Evolutionary conservation across 2,888 invertebrate genomes (phyloP).

Genomic region (Agrochola lota): DNA sequence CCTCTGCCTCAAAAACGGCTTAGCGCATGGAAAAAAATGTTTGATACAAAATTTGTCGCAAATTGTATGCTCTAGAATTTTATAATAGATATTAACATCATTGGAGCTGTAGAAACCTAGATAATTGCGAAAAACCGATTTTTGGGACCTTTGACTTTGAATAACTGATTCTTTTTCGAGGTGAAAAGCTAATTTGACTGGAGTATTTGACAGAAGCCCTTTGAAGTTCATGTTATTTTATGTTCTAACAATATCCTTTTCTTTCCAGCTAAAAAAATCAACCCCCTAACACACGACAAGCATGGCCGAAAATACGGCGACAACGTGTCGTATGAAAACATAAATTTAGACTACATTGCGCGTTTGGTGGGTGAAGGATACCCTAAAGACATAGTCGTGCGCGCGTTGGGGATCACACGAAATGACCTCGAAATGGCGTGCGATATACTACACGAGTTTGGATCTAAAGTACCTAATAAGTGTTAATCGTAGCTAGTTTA

Average conservation of each 20-base stretch:
- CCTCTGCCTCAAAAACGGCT: too few relatives aligned
- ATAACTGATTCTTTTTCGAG: too few relatives aligned
- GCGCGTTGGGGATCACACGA: slow-evolving; percentile 97
- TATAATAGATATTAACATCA: too few relatives aligned
- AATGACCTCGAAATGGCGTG: slow-evolving; percentile 99
- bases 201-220: too few relatives aligned
- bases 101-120: too few relatives aligned
- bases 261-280: slow-evolving; percentile 86
- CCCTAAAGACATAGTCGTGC: slow-evolving; percentile 96
- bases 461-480: slow-evolving; percentile 88
- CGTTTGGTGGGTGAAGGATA: slow-evolving; percentile 97
- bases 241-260: not conserved
- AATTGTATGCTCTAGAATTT: too few relatives aligned
- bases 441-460: slow-evolving; percentile 97
- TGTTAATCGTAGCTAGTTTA: slow-evolving; percentile 74
- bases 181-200: too few relatives aligned
- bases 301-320: slow-evolving; percentile 87
- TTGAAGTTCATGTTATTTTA: too few relatives aligned
- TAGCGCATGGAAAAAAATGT: too few relatives aligned
- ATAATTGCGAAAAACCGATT: too few relatives aligned
- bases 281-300: slow-evolving; percentile 88
- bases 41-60: too few relatives aligned
- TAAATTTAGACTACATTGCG: slow-evolving; percentile 97
- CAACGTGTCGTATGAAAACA: slow-evolving; percentile 95
- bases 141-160: too few relatives aligned